phyloP scores from a whole-genome alignment of 2,888 invertebrate genomes.

The Monoplex corrugatus region DNA sequence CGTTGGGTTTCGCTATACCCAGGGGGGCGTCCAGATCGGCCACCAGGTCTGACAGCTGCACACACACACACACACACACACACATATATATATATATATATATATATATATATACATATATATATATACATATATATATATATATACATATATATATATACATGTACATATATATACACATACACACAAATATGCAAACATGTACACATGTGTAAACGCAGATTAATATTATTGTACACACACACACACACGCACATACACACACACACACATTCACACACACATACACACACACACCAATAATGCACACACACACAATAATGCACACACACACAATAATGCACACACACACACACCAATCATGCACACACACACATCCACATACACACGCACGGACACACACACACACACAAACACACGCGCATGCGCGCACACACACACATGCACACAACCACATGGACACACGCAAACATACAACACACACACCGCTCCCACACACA shows the following conservation, averaged over 20 bases:
- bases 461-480: too few relatives aligned
- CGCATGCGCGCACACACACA: neutral
- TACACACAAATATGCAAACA: neutral
- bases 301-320: neutral
- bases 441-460: too few relatives aligned
- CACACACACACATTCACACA: neutral
- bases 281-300: neutral
- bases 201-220: neutral
- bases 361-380: neutral
- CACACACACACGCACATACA: neutral
- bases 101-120: neutral
- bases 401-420: neutral
- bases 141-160: neutral
- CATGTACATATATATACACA: neutral
- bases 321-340: neutral
- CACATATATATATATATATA: neutral
- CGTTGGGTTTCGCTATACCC: slow-evolving; percentile 96
- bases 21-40: slow-evolving; percentile 96
- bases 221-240: neutral
- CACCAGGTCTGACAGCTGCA: slow-evolving; percentile 95
- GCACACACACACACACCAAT: neutral
- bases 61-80: neutral
- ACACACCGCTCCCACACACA: too few relatives aligned
- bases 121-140: neutral
- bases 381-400: neutral